Base-by-base conservation (phyloP, 2,888 invertebrate species). In the Mesorhabditis spiculigera region DNA sequence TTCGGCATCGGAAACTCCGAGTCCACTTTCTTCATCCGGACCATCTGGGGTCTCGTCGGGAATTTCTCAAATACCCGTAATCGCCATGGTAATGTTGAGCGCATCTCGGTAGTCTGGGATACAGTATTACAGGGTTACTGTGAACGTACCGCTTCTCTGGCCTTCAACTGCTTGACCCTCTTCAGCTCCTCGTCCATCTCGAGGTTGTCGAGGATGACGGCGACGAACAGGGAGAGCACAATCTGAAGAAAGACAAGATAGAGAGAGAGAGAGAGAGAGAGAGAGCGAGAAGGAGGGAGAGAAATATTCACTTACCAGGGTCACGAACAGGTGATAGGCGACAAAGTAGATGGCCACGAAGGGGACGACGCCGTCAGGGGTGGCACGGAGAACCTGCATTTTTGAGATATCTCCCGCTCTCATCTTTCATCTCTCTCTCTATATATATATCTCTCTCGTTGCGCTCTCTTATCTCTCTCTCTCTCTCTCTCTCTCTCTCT, bases 161-260 rank as follows among this genome's bases (percentile, higher is more conserved):
- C 94, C 71, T 82, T 83, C 77, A 89, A 87, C 86, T 98, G 98
- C 85, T 99, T 99, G 61, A 98, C 88, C 87, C 97, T 98, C 86
- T 99, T 99, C 68, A 99, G 94, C 84, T 98, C 97, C 87, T 99
- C 98, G 84, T 99, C 98, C 82, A 99, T 89, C 88, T 99, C 98
- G 86, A 99, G 90, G 88, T 99, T 99, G 87, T 99, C 98, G 87
- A 99, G 90, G 88, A 99, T 99, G 43, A 99, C 98, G 72, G 98
- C 98, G 86, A 99, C 98, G 91, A 99, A 99, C 88, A 99, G 92
- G 88, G 95, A 95, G 81, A 99, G 89, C 89, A 99, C 97, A 87
- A 99, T 99, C 83, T 83, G n/a, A n/a, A n/a, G n/a, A n/a, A n/a
- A n/a, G n/a, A n/a, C n/a, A n/a, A n/a, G n/a, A n/a, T n/a, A n/a